These are phyloP conservation scores for Notothenia rossii DNA, from an alignment of 2,113 vertebrate genomes.

Conservation along the genomic window DNA sequence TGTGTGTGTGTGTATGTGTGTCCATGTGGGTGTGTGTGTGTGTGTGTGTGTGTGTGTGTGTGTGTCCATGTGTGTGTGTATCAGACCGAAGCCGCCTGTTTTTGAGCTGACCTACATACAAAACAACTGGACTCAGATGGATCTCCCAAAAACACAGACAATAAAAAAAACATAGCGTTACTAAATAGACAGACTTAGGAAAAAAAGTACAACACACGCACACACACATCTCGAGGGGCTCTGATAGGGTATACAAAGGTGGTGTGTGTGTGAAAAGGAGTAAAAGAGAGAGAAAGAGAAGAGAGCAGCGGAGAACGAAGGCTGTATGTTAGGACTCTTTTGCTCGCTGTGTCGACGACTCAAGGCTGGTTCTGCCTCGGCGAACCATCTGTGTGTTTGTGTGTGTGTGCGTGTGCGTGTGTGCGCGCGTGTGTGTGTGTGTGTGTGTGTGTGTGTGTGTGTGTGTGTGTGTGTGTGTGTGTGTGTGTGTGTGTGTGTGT, in stretches of 20 bases:
- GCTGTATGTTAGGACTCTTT: slow-evolving; percentile 58
- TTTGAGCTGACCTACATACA: slow-evolving; percentile 74
- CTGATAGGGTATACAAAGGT: too few species aligned
- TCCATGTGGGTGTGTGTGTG: too few species aligned
- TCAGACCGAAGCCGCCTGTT: slow-evolving; percentile 59
- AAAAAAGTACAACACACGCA: neutral
- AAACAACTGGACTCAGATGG: slow-evolving; percentile 53
- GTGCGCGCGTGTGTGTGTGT: too few species aligned
- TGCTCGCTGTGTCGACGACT: slow-evolving; percentile 50
- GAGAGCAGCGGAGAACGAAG: neutral
- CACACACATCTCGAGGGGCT: slow-evolving; percentile 10
- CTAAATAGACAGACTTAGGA: neutral
- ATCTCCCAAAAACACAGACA: slow-evolving; percentile 49
- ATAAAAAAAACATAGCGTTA: neutral
- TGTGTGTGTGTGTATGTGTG: slow-evolving; percentile 36
- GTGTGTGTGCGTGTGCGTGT: too few species aligned
- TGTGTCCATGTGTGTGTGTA: too few species aligned
- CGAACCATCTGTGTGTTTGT: slow-evolving; percentile 31
- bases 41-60: too few species aligned
- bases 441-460: too few species aligned
- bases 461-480: too few species aligned
- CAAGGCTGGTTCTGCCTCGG: slow-evolving; percentile 48
- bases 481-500: slow-evolving; percentile 12
- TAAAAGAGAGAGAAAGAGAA: neutral
- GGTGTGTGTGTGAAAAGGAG: slow-evolving; percentile 1